Conservation (phyloP, 2,888 invertebrate genomes). For the Notodonta dromedarius region DNA sequence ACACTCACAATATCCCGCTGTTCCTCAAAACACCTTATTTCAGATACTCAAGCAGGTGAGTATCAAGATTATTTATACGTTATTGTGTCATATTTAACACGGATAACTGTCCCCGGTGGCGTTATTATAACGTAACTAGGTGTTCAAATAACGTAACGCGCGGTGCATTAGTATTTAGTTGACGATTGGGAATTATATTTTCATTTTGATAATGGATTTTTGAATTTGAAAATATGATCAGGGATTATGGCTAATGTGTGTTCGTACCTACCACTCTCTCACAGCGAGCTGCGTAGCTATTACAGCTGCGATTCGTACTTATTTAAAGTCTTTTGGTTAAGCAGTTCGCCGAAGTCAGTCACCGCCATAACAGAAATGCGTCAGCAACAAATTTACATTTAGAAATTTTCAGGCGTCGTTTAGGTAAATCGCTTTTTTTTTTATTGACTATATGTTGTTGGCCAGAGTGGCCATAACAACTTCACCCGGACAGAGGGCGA, state of each 20-base stretch:
- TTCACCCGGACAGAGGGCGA: no score
- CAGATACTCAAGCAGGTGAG: background rate
- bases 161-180: background rate
- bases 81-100: background rate
- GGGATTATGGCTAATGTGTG: background rate
- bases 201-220: constrained; percentile 1
- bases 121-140: background rate
- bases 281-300: no score
- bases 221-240: background rate
- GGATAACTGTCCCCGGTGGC: background rate
- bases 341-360: no score
- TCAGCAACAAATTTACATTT: background rate
- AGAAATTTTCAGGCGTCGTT: background rate
- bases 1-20: background rate
- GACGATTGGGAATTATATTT: background rate
- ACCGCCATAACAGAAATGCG: background rate
- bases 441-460: no score
- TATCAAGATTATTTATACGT: background rate
- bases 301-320: no score
- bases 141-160: background rate
- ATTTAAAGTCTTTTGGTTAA: no score
- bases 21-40: background rate
- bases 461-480: no score
- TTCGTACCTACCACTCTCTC: no score
- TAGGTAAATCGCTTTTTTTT: no score